Conservation (phyloP, 1,140 invertebrate genomes). For the Glossosoma conforme region DNA sequence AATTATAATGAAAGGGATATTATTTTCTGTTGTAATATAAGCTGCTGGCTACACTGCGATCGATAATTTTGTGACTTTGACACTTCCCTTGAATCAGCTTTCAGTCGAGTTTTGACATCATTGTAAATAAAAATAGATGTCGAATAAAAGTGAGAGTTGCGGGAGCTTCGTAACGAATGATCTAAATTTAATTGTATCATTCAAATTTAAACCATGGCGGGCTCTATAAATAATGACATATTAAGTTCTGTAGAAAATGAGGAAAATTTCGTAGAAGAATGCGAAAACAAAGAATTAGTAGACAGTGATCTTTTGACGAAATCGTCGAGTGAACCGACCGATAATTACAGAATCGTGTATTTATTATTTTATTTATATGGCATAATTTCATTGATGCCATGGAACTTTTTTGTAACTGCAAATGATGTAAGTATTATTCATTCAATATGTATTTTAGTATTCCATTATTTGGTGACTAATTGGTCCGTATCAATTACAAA, state of each 20-base stretch:
- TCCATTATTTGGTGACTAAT: background rate
- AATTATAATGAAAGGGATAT: no score
- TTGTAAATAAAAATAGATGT: constrained; percentile 5
- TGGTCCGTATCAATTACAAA: no score
- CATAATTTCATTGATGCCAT: constrained; percentile 84
- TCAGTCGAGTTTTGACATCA: no score
- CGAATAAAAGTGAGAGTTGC: no score
- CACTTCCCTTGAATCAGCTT: no score
- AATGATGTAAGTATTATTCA: constrained; percentile 71
- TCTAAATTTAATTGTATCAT: background rate
- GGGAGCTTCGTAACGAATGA: background rate
- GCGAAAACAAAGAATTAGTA: constrained; percentile 22
- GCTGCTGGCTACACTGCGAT: no score
- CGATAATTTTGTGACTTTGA: no score
- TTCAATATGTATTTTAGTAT: background rate
- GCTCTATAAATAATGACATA: constrained; percentile 15
- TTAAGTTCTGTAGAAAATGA: constrained; percentile 17
- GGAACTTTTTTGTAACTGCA: constrained; percentile 95
- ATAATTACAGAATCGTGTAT: constrained; percentile 65
- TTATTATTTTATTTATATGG: constrained; percentile 87
- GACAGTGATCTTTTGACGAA: constrained; percentile 8
- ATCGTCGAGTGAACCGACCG: constrained; percentile 43
- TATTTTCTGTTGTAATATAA: no score
- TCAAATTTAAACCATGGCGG: constrained; percentile 7
- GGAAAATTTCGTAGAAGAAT: constrained; percentile 16